Evolutionary conservation across 1,140 invertebrate species (phyloP), one percentile per base, ranked within the genome.

Genomic region (Caenorhabditis tropicalis): DNA sequence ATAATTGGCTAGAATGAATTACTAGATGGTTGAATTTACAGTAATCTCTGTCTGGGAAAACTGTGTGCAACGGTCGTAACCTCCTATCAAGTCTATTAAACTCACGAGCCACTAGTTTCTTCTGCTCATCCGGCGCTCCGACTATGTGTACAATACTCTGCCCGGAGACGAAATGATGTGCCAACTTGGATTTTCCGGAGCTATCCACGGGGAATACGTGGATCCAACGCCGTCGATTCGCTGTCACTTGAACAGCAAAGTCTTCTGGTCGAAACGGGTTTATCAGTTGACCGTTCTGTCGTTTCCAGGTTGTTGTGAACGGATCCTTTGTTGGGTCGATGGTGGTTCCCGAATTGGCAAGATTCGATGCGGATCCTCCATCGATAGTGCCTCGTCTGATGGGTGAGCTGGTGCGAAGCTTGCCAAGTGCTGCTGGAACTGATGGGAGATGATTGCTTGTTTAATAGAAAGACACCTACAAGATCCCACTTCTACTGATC

Each of bases 211-310:
- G 97, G 92, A 99, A 99, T 85, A 98, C 98, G 91, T 99, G 97
- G 7, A 96, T 98, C 98, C 98, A 99, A 79, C 98, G 93, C 65
- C 97, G 93, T 70, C 98, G 93, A 92, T 98, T 98, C 65, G 96
- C 98, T 0, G 97, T 99, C 60, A 98, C 92, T 91, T 98, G 98
- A 80, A 98, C 96, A 43, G 96, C 96, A 82, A 98, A 96, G 90
- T 97, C 95, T 0, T 96, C 96, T 0, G 97, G 97, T 91, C 98
- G 96, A 92, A 99, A 99, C 0, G 98, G 98, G 93, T 99, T 99
- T 83, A 99, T 93, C 6, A 93, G 36, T 21, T 51, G 79, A 15
- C 79, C 48, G 33, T 74, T 74, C 24, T 43, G 65, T 74, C 36
- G 33, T 36, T 70, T 70, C 60, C 60, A 70, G 0, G 39, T 33